Conservation (phyloP, 1,140 invertebrate species). For the Lucilia sericata region DNA sequence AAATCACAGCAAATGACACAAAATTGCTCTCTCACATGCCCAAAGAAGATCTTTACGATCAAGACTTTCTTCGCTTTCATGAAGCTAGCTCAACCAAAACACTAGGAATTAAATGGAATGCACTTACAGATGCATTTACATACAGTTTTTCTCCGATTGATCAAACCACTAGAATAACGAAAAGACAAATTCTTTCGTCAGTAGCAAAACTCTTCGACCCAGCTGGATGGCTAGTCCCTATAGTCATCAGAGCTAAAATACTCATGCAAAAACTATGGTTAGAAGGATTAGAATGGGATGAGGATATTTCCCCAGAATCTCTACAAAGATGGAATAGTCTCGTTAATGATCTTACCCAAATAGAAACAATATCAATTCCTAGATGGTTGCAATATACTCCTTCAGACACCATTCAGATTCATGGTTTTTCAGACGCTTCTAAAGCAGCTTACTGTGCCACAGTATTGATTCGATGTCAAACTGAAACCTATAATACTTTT, state of each 20-base stretch:
- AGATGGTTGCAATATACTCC: slow-evolving; percentile 17
- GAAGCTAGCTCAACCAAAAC: slow-evolving; percentile 39
- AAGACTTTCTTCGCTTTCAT: neutral
- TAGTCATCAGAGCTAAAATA: slow-evolving; percentile 32
- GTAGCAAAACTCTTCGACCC: neutral
- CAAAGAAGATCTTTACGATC: slow-evolving; percentile 25
- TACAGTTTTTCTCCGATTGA: neutral
- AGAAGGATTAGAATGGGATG: neutral
- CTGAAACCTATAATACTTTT: neutral
- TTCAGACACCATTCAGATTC: neutral
- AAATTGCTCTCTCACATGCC: slow-evolving; percentile 23
- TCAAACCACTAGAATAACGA: neutral
- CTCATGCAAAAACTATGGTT: slow-evolving; percentile 30
- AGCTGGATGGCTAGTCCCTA: neutral
- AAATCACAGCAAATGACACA: slow-evolving; percentile 9
- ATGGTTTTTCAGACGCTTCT: neutral
- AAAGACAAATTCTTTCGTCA: neutral
- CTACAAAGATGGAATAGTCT: neutral
- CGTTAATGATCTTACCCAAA: neutral
- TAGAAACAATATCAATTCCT: neutral
- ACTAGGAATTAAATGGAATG: slow-evolving; percentile 39
- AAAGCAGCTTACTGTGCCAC: neutral
- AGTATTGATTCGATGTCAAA: neutral
- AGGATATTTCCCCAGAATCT: neutral
- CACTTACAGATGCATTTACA: slow-evolving; percentile 17